A percentile compares a stretch with the other conserved stretches of the same genome.
phyloP scores from a whole-genome alignment of 2,888 invertebrate species.

The Mallateleia sp. region DNA sequence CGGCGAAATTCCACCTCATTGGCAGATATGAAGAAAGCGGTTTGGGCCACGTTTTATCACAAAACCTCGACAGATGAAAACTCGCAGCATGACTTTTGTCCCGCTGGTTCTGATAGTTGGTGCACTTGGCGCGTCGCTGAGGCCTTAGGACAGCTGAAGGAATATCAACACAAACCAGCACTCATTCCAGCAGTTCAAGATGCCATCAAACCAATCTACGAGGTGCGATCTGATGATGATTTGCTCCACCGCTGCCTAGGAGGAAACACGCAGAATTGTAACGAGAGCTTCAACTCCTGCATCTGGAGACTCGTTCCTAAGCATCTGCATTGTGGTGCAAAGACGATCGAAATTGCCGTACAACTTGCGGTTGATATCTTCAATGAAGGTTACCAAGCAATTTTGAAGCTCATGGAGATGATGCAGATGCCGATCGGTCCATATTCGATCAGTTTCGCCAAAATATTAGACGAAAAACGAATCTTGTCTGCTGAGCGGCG shows the following conservation, averaged over 20 bases:
- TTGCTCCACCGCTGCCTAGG: slow-evolving; percentile 1
- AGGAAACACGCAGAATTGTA: slow-evolving; percentile 5
- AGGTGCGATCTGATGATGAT: background rate
- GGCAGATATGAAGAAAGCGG: background rate
- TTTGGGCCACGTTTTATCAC: background rate
- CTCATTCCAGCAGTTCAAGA: background rate
- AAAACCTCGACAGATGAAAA: background rate
- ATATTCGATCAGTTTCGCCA: background rate
- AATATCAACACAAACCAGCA: slow-evolving; percentile 9
- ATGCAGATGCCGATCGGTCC: background rate
- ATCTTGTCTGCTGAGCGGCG: background rate
- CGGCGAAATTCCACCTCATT: background rate
- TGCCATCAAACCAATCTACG: background rate
- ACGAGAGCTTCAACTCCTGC: background rate
- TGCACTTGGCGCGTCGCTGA: background rate
- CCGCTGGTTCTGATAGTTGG: background rate
- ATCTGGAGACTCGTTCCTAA: slow-evolving; percentile 3
- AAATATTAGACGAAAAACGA: background rate
- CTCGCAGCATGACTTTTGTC: background rate
- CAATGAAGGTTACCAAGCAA: background rate
- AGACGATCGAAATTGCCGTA: background rate
- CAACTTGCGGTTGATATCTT: background rate
- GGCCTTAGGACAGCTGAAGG: background rate
- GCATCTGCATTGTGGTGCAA: background rate
- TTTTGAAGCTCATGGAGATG: background rate